phyloP scores from a whole-genome alignment of 2,113 vertebrate species.

The Dicentrarchus labrax region DNA sequence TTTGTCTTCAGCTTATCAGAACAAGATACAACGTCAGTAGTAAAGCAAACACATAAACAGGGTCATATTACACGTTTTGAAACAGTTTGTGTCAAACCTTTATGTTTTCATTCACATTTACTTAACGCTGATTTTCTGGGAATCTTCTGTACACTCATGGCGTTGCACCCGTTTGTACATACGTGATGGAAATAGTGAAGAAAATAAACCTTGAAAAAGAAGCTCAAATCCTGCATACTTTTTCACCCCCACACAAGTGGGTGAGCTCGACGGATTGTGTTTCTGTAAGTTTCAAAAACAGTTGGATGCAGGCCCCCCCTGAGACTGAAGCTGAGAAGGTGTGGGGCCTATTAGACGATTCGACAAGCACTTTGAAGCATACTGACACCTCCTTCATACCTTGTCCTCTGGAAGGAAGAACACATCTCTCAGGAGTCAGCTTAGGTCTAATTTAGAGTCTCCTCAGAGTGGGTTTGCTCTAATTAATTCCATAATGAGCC shows the following conservation, averaged over 20 bases:
- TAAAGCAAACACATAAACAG: no score
- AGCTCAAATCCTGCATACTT: background rate
- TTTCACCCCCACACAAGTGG: background rate
- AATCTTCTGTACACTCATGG: background rate
- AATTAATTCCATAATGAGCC: conserved; percentile 78
- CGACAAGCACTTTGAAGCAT: background rate
- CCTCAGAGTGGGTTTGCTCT: conserved; percentile 59
- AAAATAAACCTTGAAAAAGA: background rate
- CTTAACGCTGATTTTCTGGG: no score
- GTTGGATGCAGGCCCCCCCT: background rate
- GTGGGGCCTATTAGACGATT: background rate
- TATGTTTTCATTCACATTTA: background rate
- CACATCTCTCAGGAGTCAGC: conserved; percentile 50
- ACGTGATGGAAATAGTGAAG: background rate
- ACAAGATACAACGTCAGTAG: no score
- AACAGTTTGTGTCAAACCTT: no score
- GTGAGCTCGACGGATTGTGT: background rate
- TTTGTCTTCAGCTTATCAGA: no score
- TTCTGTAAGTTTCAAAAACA: background rate
- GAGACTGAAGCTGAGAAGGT: background rate
- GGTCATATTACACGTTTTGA: no score
- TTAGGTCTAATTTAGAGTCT: conserved; percentile 53
- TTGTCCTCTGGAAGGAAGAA: conserved; percentile 19
- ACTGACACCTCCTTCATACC: background rate
- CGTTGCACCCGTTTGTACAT: background rate